Base-by-base conservation (phyloP, 2,888 invertebrate genomes). In the Subacronicta megacephala region DNA sequence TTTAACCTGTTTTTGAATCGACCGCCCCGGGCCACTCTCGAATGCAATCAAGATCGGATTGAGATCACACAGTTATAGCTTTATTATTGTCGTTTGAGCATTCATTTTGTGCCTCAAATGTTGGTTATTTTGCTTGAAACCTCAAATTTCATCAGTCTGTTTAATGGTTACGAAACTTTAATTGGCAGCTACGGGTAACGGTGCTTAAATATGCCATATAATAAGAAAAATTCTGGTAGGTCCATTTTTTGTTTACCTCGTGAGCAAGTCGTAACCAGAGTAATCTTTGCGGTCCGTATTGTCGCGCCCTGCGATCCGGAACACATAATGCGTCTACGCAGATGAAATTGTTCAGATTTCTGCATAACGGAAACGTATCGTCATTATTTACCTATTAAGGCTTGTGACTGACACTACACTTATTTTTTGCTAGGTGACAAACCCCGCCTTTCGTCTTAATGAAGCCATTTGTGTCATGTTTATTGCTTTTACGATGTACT, bases 391-490 rank as follows among this genome's bases (percentile, higher is more conserved):
- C 87, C 89, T 92, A 92, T 92, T 91, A 92, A 88, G 85, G 85
- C 72, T 77, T 81, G 81, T 77, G 73, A 80, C 80, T 83, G 81
- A 77, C 83, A 83, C 87, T 84, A 85, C 80, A 84, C 80, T 83
- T 84, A 79, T 89, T 93, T 93, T 93, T 93, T 90, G 89, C 87
- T 89, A 87, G 84, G 71, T 80, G 83, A 75, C 85, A 84, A 83
- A 84, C 88, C 78, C 89, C 90, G 89, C 90, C 90, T 83, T 81
- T 76, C 71, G 81, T 82, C 83, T 88, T 94, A 94, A 93, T 94
- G 93, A 93, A 93, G 90, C 87, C 88, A 88, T 94, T 94, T 90
- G 79, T 85, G 93, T 93, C 93, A 92, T 87, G 85, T 93, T 93
- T 93, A 93, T 93, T 90, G 87, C 91, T 87, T 90, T 94, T 90